phyloP scores from a whole-genome alignment of 2,113 vertebrate genomes.

The Trochalopteron elliotii region DNA sequence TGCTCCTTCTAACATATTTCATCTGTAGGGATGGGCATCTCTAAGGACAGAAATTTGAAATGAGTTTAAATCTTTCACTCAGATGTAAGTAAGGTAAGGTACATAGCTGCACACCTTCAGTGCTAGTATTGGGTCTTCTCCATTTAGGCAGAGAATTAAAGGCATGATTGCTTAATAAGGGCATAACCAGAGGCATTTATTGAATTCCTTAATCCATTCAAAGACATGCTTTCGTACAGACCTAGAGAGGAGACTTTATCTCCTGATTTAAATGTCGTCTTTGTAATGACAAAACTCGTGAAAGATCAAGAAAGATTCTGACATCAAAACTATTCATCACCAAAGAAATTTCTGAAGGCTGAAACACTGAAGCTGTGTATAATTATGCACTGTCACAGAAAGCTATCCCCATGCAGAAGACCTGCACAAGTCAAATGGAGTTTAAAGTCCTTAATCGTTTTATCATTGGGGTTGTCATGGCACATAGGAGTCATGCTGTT shows the following conservation, averaged over 20 bases:
- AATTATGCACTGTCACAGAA: slow-evolving; percentile 30
- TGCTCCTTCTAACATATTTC: background rate
- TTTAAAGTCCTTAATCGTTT: slow-evolving; percentile 17
- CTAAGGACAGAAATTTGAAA: background rate
- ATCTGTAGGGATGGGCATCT: background rate
- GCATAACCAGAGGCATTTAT: background rate
- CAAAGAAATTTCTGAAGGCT: slow-evolving; percentile 54
- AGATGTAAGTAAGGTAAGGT: background rate
- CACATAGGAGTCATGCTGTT: background rate
- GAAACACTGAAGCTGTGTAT: slow-evolving; percentile 28
- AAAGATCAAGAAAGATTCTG: slow-evolving; percentile 68
- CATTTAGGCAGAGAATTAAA: background rate
- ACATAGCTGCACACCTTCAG: background rate
- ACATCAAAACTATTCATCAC: slow-evolving; percentile 60
- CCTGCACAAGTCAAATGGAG: slow-evolving; percentile 6
- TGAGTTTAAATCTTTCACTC: background rate
- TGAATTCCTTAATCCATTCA: slow-evolving; percentile 34
- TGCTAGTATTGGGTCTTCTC: background rate
- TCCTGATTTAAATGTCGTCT: background rate
- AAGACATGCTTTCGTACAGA: background rate
- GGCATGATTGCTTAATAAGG: background rate
- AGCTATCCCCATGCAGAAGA: background rate
- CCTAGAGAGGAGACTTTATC: background rate
- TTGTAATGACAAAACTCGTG: background rate
- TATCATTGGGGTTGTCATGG: background rate